These are phyloP conservation scores for Lepus oiostolus DNA, from an alignment of 2,797 vertebrate species.

Conservation along the genomic window DNA sequence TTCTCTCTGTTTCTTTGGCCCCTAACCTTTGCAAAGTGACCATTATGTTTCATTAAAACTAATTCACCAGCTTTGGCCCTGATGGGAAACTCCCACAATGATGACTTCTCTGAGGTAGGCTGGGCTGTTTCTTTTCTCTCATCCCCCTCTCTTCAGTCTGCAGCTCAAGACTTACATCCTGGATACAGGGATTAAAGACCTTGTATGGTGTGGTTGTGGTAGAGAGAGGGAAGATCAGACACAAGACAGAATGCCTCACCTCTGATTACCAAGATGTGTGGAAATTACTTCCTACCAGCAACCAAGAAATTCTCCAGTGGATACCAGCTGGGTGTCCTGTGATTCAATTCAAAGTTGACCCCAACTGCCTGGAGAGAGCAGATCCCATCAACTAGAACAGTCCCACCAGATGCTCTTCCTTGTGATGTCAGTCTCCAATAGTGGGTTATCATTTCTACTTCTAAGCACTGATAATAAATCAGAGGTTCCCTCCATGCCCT, in stretches of 20 bases:
- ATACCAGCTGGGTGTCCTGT: neutral
- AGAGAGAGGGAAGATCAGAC: neutral
- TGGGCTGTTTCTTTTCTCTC: neutral
- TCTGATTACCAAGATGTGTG: neutral
- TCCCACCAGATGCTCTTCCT: neutral
- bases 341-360: neutral
- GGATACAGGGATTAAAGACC: neutral
- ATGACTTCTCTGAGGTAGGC: constrained; percentile 49
- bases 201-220: neutral
- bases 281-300: neutral
- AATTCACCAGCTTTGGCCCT: neutral
- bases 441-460: neutral
- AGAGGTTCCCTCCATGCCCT: neutral
- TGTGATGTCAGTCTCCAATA: neutral
- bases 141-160: neutral
- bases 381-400: neutral
- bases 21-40: neutral
- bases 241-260: neutral
- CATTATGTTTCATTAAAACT: neutral
- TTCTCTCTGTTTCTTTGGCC: neutral
- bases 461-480: neutral
- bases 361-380: neutral
- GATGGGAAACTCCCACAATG: neutral
- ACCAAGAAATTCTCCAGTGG: neutral
- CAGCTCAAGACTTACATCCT: neutral